These are phyloP conservation scores for Liparis tanakae DNA, from an alignment of 2,797 vertebrate genomes.

Conservation along the genomic window DNA sequence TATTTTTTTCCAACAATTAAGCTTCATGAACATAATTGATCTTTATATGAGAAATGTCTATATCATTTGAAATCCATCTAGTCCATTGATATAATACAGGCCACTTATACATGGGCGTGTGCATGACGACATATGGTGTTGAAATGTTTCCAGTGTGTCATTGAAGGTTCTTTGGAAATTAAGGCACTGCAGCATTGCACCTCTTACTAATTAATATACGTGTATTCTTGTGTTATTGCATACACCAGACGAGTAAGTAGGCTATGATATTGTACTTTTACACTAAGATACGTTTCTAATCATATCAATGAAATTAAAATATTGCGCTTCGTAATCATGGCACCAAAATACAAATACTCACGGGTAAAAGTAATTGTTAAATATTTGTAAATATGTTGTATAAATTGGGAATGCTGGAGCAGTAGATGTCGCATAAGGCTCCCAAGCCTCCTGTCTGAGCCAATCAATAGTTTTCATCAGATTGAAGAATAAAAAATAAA, in stretches of 20 bases:
- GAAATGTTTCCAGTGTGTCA: not conserved
- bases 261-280: not conserved
- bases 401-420: conserved; percentile 5
- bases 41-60: not conserved
- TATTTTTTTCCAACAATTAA: not conserved
- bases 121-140: not conserved
- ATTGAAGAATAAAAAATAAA: conserved; percentile 22
- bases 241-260: not conserved
- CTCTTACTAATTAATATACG: not conserved
- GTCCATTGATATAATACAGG: not conserved
- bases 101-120: not conserved
- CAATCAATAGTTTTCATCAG: conserved; percentile 57
- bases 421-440: conserved; percentile 6
- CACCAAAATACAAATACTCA: not conserved
- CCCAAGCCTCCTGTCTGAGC: conserved; percentile 32
- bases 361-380: not conserved
- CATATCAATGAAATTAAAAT: not conserved
- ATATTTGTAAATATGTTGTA: not conserved
- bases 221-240: not conserved
- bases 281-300: not conserved
- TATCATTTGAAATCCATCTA: too few relatives aligned
- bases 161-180: not conserved
- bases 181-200: not conserved
- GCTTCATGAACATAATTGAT: not conserved
- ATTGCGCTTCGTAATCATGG: not conserved